Conservation (phyloP, 2,888 invertebrate genomes). For the Sclerodermus sp. region DNA sequence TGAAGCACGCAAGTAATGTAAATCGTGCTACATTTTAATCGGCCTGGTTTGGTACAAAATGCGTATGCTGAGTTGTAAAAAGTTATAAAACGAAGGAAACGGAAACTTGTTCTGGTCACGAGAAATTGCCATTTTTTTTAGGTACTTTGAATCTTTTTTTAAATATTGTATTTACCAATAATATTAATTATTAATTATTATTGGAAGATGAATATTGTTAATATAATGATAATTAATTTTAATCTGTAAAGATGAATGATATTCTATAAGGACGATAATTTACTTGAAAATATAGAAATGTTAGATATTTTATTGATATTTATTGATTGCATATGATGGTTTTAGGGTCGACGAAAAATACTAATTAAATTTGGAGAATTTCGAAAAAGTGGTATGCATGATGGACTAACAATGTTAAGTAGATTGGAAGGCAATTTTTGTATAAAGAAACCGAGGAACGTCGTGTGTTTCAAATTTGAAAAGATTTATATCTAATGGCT, state of each 20-base stretch:
- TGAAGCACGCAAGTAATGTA: slow-evolving; percentile 38
- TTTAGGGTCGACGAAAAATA: slow-evolving; percentile 33
- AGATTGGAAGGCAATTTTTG: slow-evolving; percentile 6
- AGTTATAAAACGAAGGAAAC: slow-evolving; percentile 43
- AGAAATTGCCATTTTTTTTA: slow-evolving; percentile 56
- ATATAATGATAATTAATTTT: slow-evolving; percentile 53
- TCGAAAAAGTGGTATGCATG: slow-evolving; percentile 26
- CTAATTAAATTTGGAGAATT: slow-evolving; percentile 30
- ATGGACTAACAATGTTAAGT: slow-evolving; percentile 14
- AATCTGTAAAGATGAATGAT: slow-evolving; percentile 47
- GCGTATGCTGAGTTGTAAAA: slow-evolving; percentile 54
- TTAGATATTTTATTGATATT: slow-evolving; percentile 57
- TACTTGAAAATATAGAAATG: slow-evolving; percentile 53
- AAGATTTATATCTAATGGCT: no score
- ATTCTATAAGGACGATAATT: slow-evolving; percentile 41
- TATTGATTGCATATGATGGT: slow-evolving; percentile 46
- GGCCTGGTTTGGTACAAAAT: slow-evolving; percentile 58
- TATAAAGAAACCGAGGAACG: slow-evolving; percentile 7
- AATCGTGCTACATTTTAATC: slow-evolving; percentile 49
- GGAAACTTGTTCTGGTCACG: slow-evolving; percentile 56
- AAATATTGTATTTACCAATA: slow-evolving; percentile 39
- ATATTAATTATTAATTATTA: slow-evolving; percentile 43
- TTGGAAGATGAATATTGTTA: slow-evolving; percentile 50
- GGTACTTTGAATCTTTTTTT: slow-evolving; percentile 42
- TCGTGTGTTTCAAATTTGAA: slow-evolving; percentile 14